Evolutionary conservation across 2,888 invertebrate species (phyloP).

Genomic region (Callinectes sapidus): DNA sequence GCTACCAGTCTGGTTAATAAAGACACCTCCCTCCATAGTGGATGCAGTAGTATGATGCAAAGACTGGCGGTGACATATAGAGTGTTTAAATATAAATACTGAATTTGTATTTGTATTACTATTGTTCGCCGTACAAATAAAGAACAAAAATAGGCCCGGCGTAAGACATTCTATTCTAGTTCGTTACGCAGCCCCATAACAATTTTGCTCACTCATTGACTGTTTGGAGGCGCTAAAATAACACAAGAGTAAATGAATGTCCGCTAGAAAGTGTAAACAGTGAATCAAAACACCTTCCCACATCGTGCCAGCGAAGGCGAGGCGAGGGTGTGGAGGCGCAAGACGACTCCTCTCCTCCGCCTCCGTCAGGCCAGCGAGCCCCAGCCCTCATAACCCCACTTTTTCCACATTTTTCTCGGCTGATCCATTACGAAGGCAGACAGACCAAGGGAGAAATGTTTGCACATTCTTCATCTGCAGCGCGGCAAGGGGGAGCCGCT

Average conservation of each 20-base stretch:
- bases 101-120: not conserved
- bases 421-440: conserved; percentile 66
- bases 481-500: conserved; percentile 58
- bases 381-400: conserved; percentile 52
- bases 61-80: not conserved
- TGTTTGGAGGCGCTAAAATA: not conserved
- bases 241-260: conserved; percentile 28
- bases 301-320: not conserved
- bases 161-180: not conserved
- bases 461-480: conserved; percentile 68
- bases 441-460: conserved; percentile 67
- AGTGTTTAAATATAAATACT: not conserved
- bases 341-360: conserved; percentile 43
- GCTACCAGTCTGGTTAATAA: not conserved
- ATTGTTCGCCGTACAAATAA: not conserved
- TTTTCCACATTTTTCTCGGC: conserved; percentile 50
- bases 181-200: not conserved
- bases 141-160: not conserved
- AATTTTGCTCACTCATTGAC: not conserved
- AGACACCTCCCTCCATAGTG: not conserved
- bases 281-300: conserved; percentile 12
- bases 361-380: conserved; percentile 34
- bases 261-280: not conserved
- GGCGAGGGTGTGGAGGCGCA: conserved; percentile 21
- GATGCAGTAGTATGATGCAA: not conserved